These are phyloP conservation scores for Aplysina aerophoba DNA, from an alignment of 37 sponge, comb jelly and placozoan genomes.

Conservation along the genomic window DNA sequence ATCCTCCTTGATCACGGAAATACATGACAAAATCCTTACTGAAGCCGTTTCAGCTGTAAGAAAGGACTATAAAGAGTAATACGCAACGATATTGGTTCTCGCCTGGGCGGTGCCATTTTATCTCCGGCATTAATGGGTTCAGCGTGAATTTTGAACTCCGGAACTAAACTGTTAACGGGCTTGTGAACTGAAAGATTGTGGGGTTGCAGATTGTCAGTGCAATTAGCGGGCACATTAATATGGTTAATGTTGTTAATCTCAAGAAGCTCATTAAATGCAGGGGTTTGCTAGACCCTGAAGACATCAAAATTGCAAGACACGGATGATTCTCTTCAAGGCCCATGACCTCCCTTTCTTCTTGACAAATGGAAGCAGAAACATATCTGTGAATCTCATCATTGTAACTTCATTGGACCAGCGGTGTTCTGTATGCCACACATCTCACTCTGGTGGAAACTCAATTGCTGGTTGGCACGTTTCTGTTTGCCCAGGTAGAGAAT, in stretches of 20 bases:
- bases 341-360: slow-evolving; percentile 34
- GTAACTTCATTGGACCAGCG: slow-evolving; percentile 70
- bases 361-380: slow-evolving; percentile 58
- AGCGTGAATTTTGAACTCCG: too few relatives aligned
- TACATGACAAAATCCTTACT: too few relatives aligned
- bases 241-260: slow-evolving; percentile 20
- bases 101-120: too few relatives aligned
- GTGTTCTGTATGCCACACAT: slow-evolving; percentile 50
- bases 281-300: slow-evolving; percentile 43
- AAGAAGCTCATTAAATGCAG: slow-evolving; percentile 13
- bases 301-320: slow-evolving; percentile 52
- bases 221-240: slow-evolving; percentile 45
- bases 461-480: slow-evolving; percentile 47
- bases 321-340: slow-evolving; percentile 27
- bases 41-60: too few relatives aligned
- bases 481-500: slow-evolving; percentile 61
- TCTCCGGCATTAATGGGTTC: too few relatives aligned
- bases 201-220: slow-evolving; percentile 63
- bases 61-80: too few relatives aligned
- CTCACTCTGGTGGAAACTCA: slow-evolving; percentile 47
- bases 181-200: slow-evolving; percentile 48
- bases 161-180: too few relatives aligned
- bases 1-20: too few relatives aligned
- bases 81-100: too few relatives aligned
- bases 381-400: slow-evolving; percentile 41